Evolutionary conservation across 2,797 vertebrate species (phyloP), one percentile per base, ranked within the genome.

Genomic region (Enteromius paludinosus): DNA sequence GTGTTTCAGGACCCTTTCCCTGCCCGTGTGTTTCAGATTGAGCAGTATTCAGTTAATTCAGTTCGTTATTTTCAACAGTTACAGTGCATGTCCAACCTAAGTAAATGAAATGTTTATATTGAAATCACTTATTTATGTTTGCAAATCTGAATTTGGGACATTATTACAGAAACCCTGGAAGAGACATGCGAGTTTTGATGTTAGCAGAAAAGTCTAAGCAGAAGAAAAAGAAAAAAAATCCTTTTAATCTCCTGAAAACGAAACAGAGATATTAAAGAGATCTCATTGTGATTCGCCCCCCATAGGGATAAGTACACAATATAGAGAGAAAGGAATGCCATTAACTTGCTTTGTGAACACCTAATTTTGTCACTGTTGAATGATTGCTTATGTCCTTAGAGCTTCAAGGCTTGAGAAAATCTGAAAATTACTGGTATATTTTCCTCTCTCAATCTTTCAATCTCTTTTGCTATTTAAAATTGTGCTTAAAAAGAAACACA

Each of bases 401-500:
- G 35, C 12, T 43, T 69, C 14, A 43, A 69, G 38, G 66, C 12
- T 52, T 72, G 28, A 52, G 10, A n/a, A 33, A 52, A 52, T 18
- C 28, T 3, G 3, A 72, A 52, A 7, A 12, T 20, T 3, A 30
- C 28, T 49, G 49, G 7, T 28, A 70, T 54, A 33, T 23, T 59
- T 30, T 9, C 1, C 18, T 77, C 6, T 47, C 1, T 77, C 41
- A 9, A 33, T n/a, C 17, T 30, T 49, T 71, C 43, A 45, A 14
- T 78, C 61, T 6, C 6, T n/a, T 41, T 61, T 14, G 38, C 18
- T 28, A 20, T 64, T 78, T 47, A 71, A 49, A 59, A 15, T 23
- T 7, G 4, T 52, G 45, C 64, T 72, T 30, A 1, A 45, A 43
- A 25, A n/a, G 0, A 23, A 35, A 91, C 88, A 90, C 89, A 89